Base-by-base conservation (phyloP, 2,113 vertebrate species). In the Asarcornis scutulata region DNA sequence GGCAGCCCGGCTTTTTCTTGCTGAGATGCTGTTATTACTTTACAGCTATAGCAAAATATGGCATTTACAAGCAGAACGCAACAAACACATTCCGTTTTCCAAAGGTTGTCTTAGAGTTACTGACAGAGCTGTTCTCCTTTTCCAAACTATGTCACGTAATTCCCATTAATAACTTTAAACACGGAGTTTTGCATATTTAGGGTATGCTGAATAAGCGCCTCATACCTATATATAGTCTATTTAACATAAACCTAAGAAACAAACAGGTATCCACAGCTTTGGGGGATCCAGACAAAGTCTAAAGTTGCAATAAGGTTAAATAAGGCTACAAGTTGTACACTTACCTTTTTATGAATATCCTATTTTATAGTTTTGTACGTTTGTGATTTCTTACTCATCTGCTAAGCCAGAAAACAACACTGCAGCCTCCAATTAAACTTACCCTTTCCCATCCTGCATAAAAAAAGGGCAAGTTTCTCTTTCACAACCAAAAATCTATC, bases 51-150 rank as follows among this genome's bases (percentile, higher is more conserved):
- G 26, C 34, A 95, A 90, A 93, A 85, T n/a, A n/a, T 4, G 5
- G 34, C 17, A 34, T 64, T 64, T 68, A 48, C 34, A 68, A 92
- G 38, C 58, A 69, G 63, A 42, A 71, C 79, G 48, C 16, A 85
- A 89, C 29, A 56, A 62, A 79, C 17, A 4, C 2, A 25, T 11
- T 66, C 40, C 7, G 5, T 46, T 89, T 83, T 58, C 56, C 69
- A 53, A 36, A 73, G 29, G 34, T 0, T 32, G 4, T 3, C 0
- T 20, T 42, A 2, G 44, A 69, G 25, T 55, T 82, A n/a, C 20
- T 26, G 36, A 50, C 2, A 17, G 9, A 87, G 36, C 36, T 44
- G 50, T 44, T 3, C 18, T 17, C 8, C 72, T 50, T 66, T 62
- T 31, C 34, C 29, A 63, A 74, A 87, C 52, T 12, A 56, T 1